Conservation (phyloP, 2,888 invertebrate species). For the Drosophila melanosoma region DNA sequence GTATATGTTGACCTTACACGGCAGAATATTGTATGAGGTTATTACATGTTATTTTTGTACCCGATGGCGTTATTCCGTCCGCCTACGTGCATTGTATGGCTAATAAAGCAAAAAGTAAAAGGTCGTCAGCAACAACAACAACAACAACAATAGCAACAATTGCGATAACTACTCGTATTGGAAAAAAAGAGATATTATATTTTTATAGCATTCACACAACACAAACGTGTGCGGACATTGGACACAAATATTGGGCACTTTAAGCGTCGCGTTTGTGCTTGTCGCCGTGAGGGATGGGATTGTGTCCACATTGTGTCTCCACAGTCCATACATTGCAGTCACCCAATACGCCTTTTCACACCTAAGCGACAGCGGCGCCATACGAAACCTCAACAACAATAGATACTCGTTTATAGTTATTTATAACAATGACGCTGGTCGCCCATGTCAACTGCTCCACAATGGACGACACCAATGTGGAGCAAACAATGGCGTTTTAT, state of each 20-base stretch:
- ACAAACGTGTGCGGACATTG: constrained; percentile 6
- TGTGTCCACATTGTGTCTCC: background rate
- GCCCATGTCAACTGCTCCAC: constrained; percentile 59
- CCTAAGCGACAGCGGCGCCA: constrained; percentile 59
- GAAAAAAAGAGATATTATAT: constrained; percentile 54
- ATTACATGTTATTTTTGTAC: constrained; percentile 53
- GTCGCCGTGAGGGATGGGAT: constrained; percentile 10
- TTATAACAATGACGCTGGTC: constrained; percentile 57
- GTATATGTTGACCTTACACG: constrained; percentile 22
- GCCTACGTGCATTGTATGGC: constrained; percentile 76
- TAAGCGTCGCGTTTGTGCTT: constrained; percentile 36
- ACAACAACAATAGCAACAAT: constrained; percentile 15
- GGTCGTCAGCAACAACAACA: background rate
- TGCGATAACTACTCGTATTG: constrained; percentile 51
- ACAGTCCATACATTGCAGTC: constrained; percentile 30
- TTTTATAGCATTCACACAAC: constrained; percentile 43
- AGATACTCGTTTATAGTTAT: constrained; percentile 41
- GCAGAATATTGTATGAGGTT: constrained; percentile 45
- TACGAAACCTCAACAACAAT: constrained; percentile 33
- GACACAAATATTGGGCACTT: constrained; percentile 55
- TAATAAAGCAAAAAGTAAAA: constrained; percentile 72
- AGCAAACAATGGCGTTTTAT: constrained; percentile 38
- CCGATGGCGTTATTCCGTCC: constrained; percentile 49
- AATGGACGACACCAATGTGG: constrained; percentile 29
- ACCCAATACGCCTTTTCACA: constrained; percentile 71